Evolutionary conservation across 1,140 invertebrate species (phyloP), one percentile per base, ranked within the genome.

Genomic region (Scaptomyza graminum): DNA sequence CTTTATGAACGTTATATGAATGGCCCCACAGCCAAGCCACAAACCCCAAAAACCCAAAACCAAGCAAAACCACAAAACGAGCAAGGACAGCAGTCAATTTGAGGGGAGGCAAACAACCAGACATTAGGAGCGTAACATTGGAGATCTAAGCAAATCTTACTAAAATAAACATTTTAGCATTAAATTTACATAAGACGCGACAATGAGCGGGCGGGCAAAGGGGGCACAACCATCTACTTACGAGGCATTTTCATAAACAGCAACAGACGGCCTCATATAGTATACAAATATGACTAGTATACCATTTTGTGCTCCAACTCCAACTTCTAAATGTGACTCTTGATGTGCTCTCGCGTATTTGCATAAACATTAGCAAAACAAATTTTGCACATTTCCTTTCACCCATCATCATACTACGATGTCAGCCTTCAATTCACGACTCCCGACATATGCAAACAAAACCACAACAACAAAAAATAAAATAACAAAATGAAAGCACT

Each of bases 321-420:
- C 46, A 13, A 22, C 1, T 34, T 8, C 25, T 8, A 9, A 9
- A 6, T 34, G 31, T 34, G 31, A 15, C 16, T 41, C 82, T 54
- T 76, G 66, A 76, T 76, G 67, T 84, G 68, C 75, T 74, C 72
- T 71, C 69, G 72, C 76, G 76, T 87, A 88, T 87, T 87, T 87
- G 83, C 83, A 87, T 87, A 87, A 87, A 88, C 83, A 87, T 87
- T 87, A 87, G 83, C 83, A 87, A 87, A 87, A 82, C 79, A 87
- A 87, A 87, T 87, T 87, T 87, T 87, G 79, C 83, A 87, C 83
- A 82, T 88, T 88, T 88, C 75, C 75, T 77, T 62, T 75, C 65
- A 75, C 69, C 54, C 47, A 47, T 54, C 47, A 47, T 22, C 18
- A 22, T 22, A 15, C 18, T 22, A 15, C 18, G 25, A 37, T 46